Evolutionary conservation across 1,140 invertebrate species (phyloP), one percentile per base, ranked within the genome.

Genomic region (Oryzaephilus surinamensis): DNA sequence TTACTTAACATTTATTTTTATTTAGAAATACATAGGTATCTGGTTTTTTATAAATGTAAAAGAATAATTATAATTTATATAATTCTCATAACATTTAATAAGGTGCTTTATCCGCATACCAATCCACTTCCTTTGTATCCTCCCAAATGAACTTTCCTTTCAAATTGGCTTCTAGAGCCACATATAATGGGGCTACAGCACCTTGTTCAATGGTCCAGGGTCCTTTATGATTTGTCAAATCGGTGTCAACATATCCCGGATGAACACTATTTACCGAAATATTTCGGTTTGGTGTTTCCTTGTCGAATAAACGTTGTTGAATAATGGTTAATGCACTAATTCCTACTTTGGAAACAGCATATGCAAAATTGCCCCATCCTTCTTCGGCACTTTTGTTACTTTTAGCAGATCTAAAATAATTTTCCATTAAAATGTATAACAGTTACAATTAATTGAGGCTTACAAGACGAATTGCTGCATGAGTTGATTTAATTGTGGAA

Each of bases 181-280:
- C 35, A 39, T 51, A 69, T 17, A 66, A 34, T 10, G 65, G 52
- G 4, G 51, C 55, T 41, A 47, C 27, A 4, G 65, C 66, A 8
- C 76, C 80, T 65, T 81, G 49, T 31, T 81, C 76, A 32, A 72
- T 67, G 2, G 70, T 77, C 16, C 77, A 58, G 2, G 46, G 35
- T 16, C 81, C 79, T 52, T 70, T 74, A 37, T 79, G 71, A 36
- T 62, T 71, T 2, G 67, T 71, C 78, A 84, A 78, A 51, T 82
- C 77, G 2, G 81, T 84, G 38, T 72, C 66, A 2, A 84, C 79
- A 61, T 79, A 81, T 14, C 69, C 71, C 24, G 73, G 72, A 57
- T 75, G 70, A 19, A 77, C 72, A 23, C 66, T 53, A 65, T 81
- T 82, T 0, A 80, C 67, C 15, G 73, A 59, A 37, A 81, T 67